A percentile compares a stretch with the other conserved stretches of the same genome.
These are phyloP conservation scores for Copsychus sechellarum DNA, from an alignment of 2,113 vertebrate genomes.

Conservation along the genomic window DNA sequence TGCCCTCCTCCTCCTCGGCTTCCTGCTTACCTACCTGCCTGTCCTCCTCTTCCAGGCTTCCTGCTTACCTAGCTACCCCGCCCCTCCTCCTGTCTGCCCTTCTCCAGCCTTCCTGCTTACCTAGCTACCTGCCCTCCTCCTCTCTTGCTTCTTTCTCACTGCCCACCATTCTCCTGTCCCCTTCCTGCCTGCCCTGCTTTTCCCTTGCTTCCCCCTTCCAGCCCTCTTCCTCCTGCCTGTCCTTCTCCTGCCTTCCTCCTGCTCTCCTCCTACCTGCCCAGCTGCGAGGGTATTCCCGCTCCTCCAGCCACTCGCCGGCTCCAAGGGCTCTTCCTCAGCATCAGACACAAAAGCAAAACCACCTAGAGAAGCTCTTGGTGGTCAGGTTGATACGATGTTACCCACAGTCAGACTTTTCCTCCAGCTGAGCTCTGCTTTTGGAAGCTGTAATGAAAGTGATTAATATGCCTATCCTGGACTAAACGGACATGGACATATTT, in stretches of 20 bases:
- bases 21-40: too few species aligned
- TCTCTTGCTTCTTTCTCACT: too few species aligned
- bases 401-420: not conserved
- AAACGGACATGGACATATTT: accelerated
- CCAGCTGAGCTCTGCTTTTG: not conserved
- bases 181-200: not conserved
- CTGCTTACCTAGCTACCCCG: not conserved
- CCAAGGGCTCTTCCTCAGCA: too few species aligned
- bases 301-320: not conserved
- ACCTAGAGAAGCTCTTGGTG: not conserved
- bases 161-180: too few species aligned
- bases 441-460: not conserved
- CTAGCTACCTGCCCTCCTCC: too few species aligned
- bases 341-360: not conserved
- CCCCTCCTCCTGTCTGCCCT: not conserved
- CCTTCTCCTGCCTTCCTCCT: not conserved
- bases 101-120: not conserved
- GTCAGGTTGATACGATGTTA: not conserved
- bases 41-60: too few species aligned
- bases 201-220: not conserved
- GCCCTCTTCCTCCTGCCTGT: too few species aligned
- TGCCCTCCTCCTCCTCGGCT: not conserved
- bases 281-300: too few species aligned
- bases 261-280: not conserved
- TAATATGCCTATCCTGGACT: not conserved